Evolutionary conservation across 1,140 invertebrate species (phyloP).

Genomic region (Ridgeia piscesae): DNA sequence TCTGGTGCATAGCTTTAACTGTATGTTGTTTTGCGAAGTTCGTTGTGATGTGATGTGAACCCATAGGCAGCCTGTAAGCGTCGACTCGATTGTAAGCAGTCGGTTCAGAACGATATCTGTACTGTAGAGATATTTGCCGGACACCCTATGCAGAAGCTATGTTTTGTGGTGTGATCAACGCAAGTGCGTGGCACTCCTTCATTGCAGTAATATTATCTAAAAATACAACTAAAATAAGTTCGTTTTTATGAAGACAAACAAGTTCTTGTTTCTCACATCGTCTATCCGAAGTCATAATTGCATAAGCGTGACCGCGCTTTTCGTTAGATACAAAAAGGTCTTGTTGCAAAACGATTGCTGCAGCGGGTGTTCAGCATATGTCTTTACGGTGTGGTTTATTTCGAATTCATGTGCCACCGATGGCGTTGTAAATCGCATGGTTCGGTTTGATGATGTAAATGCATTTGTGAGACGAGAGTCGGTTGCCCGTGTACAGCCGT

Average conservation of each 20-base stretch:
- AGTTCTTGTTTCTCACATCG: background rate
- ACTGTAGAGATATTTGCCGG: background rate
- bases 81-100: background rate
- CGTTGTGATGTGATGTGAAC: background rate
- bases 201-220: background rate
- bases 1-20: background rate
- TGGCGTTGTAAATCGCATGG: background rate
- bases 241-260: background rate
- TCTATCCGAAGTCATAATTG: background rate
- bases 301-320: background rate
- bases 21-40: background rate
- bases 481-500: background rate
- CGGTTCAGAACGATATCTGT: background rate
- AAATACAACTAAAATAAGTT: background rate
- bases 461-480: background rate
- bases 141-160: background rate
- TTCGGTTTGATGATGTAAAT: background rate
- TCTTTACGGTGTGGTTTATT: background rate
- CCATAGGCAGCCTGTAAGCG: background rate
- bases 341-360: too few relatives aligned
- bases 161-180: background rate
- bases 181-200: too few relatives aligned
- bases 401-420: background rate
- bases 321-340: too few relatives aligned
- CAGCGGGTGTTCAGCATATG: background rate